Percentiles rank a stretch among this genome's conserved stretches.
Conservation (phyloP, 2,888 invertebrate species). For the Dastarcus helophoroides region DNA sequence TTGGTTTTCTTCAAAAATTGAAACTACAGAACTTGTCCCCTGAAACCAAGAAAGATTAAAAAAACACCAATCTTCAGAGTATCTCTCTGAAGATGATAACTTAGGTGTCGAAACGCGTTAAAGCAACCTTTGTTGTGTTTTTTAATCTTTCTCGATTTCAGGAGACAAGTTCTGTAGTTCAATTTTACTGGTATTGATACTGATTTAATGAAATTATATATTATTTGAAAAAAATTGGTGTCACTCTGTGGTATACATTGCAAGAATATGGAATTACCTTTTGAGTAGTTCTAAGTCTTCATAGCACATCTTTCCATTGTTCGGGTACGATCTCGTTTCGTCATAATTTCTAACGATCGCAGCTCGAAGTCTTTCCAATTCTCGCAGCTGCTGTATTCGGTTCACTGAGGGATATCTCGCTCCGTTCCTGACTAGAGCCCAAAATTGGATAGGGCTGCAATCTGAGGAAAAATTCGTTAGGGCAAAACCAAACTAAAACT, state of each 20-base stretch:
- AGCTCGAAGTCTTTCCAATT: conserved; percentile 46
- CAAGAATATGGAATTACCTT: conserved; percentile 22
- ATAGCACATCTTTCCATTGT: conserved; percentile 47
- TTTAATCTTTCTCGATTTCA: too few relatives aligned
- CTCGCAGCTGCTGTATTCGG: conserved; percentile 43
- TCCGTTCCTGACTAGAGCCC: conserved; percentile 61
- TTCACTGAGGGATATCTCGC: conserved; percentile 50
- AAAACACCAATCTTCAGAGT: too few relatives aligned
- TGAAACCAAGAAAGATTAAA: too few relatives aligned
- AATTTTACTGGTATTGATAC: background rate
- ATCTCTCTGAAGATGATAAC: too few relatives aligned
- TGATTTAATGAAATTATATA: background rate
- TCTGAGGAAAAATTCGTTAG: conserved; percentile 38
- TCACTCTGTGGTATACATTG: background rate
- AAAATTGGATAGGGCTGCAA: conserved; percentile 60
- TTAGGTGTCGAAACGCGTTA: too few relatives aligned
- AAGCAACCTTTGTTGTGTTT: too few relatives aligned
- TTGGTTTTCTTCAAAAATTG: too few relatives aligned
- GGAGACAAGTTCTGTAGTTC: too few relatives aligned
- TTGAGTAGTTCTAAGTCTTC: conserved; percentile 54
- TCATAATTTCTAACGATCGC: conserved; percentile 57
- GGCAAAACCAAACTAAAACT: too few relatives aligned
- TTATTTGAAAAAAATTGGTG: conserved; percentile 3
- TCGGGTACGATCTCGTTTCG: conserved; percentile 30
- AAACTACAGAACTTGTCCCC: too few relatives aligned